Base-by-base conservation (phyloP, 2,113 vertebrate genomes). In the Phrynosoma platyrhinos region DNA sequence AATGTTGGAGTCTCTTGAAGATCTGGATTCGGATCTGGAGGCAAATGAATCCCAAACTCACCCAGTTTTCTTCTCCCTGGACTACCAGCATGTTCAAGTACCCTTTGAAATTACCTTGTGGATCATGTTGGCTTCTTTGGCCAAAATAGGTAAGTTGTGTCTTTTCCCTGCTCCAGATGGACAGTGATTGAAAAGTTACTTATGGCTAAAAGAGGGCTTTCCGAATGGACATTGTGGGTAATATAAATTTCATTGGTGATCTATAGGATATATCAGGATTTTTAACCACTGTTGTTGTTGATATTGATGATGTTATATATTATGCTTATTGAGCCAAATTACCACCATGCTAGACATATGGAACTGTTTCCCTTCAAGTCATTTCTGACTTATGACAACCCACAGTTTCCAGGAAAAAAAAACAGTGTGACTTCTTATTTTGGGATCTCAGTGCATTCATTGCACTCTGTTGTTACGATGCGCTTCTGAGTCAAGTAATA, bases 81-180 rank as follows among this genome's bases (percentile, higher is more conserved):
- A 98, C 88, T 98, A 98, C 18, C 96, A 97, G 79, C 97, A 98
- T 1, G 96, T 98, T 55, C 96, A 97, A 86, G 95, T 97, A 5
- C 97, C 97, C 62, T 98, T 98, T 76, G 97, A 98, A 92, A 98
- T 98, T 27, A 97, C 97, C 0, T 93, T 98, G 89, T 98, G 98
- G 97, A 98, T 98, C 93, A 97, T 98, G 97, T 92, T 98, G 89
- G 97, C 97, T 0, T 98, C 98, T 25, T 91, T 98, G 92, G 98
- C 97, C 88, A 98, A 98, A 88, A 97, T 98, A 93, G 97, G 97
- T 98, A 86, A 95, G 96, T 52, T 27, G 62, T 13, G 55, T 58
- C 10, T 47, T 7, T 47, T 90, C 68, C 16, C 12, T 16, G 4
- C 23, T 14, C 64, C 6, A 9, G 13, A 68, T 13, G 9, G 27